These are phyloP conservation scores for Phasianus colchicus DNA, from an alignment of 2,113 vertebrate species.

Conservation along the genomic window DNA sequence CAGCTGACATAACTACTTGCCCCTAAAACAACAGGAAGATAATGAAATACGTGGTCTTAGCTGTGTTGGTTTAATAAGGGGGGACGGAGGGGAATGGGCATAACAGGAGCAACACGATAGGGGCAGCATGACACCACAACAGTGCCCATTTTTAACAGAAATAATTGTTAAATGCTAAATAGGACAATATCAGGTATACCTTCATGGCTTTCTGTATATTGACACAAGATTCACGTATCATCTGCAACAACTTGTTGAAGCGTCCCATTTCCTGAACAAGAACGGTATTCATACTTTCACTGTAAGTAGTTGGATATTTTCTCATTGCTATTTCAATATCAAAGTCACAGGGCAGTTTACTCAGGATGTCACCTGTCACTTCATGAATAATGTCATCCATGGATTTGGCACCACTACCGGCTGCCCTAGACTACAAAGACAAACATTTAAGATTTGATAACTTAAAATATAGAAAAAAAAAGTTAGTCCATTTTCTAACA, in stretches of 20 bases:
- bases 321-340: slow-evolving; percentile 84
- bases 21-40: slow-evolving; percentile 70
- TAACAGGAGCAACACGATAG: too few relatives aligned
- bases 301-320: slow-evolving; percentile 87
- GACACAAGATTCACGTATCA: slow-evolving; percentile 83
- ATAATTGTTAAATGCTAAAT: too few relatives aligned
- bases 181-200: not conserved
- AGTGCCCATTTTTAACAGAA: too few relatives aligned
- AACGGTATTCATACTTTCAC: slow-evolving; percentile 93
- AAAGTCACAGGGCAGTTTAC: slow-evolving; percentile 86
- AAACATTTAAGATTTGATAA: not conserved
- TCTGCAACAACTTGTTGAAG: slow-evolving; percentile 87
- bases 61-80: too few relatives aligned
- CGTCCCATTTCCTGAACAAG: slow-evolving; percentile 93
- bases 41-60: too few relatives aligned
- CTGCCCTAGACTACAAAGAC: slow-evolving; percentile 78
- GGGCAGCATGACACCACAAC: too few relatives aligned
- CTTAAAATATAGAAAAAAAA: too few relatives aligned
- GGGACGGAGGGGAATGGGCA: too few relatives aligned
- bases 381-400: slow-evolving; percentile 86
- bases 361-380: slow-evolving; percentile 87
- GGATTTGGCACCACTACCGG: slow-evolving; percentile 83
- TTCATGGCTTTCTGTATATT: slow-evolving; percentile 92
- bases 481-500: too few relatives aligned
- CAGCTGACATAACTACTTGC: slow-evolving; percentile 87